Evolutionary conservation across 2,113 vertebrate species (phyloP).

Genomic region (Menidia beryllina): DNA sequence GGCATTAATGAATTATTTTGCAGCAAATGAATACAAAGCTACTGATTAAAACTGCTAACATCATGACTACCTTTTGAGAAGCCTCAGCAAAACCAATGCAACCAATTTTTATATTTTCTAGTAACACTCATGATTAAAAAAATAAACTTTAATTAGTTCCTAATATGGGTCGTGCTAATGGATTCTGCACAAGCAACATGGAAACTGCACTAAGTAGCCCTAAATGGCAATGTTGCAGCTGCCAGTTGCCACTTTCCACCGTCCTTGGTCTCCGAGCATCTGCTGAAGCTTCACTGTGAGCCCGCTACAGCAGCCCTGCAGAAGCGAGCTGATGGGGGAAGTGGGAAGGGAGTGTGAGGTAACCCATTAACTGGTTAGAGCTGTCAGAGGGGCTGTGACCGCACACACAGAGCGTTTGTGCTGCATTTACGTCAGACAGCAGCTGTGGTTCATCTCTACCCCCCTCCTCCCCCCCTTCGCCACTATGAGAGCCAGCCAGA

Average conservation of each 20-base stretch:
- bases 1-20: too few relatives aligned
- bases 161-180: not conserved
- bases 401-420: constrained; percentile 71
- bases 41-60: not conserved
- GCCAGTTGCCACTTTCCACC: constrained; percentile 31
- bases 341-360: constrained; percentile 59
- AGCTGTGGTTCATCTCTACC: constrained; percentile 67
- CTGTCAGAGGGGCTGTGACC: constrained; percentile 69
- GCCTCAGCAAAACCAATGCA: not conserved
- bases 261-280: constrained; percentile 32
- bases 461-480: constrained; percentile 31
- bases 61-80: not conserved
- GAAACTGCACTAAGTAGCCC: constrained; percentile 10
- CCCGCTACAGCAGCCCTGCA: constrained; percentile 24
- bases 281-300: constrained; percentile 34
- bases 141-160: not conserved
- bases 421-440: constrained; percentile 80
- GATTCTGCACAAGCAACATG: constrained; percentile 4
- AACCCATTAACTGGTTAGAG: constrained; percentile 70
- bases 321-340: constrained; percentile 14
- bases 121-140: too few relatives aligned
- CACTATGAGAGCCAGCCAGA: constrained; percentile 51
- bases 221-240: constrained; percentile 32
- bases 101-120: not conserved
- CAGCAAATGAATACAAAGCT: too few relatives aligned